Evolutionary conservation across 2,113 vertebrate genomes (phyloP), one percentile per base, ranked within the genome.

Genomic region (Mesoclemmys tuberculata): DNA sequence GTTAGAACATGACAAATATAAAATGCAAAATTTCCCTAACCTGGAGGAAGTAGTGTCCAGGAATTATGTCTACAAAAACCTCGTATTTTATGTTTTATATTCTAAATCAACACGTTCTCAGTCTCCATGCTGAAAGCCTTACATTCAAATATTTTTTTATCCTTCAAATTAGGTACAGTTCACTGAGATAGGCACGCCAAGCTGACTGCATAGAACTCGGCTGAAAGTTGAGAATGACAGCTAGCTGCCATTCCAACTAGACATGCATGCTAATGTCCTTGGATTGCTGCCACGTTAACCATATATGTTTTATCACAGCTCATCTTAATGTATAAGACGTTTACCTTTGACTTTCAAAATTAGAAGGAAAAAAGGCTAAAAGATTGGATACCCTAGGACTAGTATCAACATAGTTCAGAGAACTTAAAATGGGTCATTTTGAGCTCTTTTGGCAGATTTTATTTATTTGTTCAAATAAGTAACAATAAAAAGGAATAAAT

Each of bases 311-410:
- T 96, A 96, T 90, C 93, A 95, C 55, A 91, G 89, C 83, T 97
- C 92, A 96, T 95, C 96, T 97, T 93, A 94, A 95, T 51, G 83
- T 86, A 81, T 49, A 92, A 92, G 95, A 92, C 95, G 94, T 95
- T 95, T 93, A 94, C 95, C 93, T 97, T 75, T 88, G 58, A 95
- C 95, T 95, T 96, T 94, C 92, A 96, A 95, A 95, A 95, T 54
- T 46, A 83, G 24, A 85, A 79, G 41, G 10, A 1, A 35, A 46
- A 86, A 94, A 90, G 14, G n/a, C n/a, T 27, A 24, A 77, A 77
- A 27, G 22, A 29, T 4, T 61, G 12, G 29, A 88, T 87, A 89
- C 11, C 19, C n/a, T 51, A 81, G 41, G 90, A 88, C 55, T 58
- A 41, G 54, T 74, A 96, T 94, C 77, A 95, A 49, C 46, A 84